Evolutionary conservation across 2,888 invertebrate species (phyloP), one percentile per base, ranked within the genome.

Genomic region (Caenorhabditis plicata): DNA sequence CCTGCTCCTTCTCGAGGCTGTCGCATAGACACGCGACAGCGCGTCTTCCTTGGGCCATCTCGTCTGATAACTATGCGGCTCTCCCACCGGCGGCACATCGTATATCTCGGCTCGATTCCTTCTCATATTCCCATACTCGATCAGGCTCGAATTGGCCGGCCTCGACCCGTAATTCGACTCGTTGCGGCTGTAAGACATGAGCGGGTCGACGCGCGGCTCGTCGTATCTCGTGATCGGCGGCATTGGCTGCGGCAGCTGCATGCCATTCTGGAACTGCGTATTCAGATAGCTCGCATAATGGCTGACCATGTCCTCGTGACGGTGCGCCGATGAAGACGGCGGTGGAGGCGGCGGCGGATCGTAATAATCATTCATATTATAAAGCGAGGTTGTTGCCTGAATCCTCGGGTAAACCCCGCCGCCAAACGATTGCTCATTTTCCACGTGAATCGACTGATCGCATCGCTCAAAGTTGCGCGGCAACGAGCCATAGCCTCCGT

Each of bases 271-370:
- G 63, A 80, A 78, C 50, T 80, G 76, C 9, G 67, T 63, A 43
- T 76, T 77, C 42, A 80, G 65, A 50, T 78, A 81, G 56, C 66
- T 80, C 20, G 81, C 81, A 56, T 81, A 81, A n/a, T 81, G 74
- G 20, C 77, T 75, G 44, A 80, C 45, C 61, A 80, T 64, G 23
- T 63, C 62, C 8, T 36, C 27, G 23, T 42, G 35, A 35, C 53
- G 53, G 9, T 41, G 46, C 41, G 35, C 45, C 9, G 33, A 38
- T 19, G 25, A 38, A 11, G 33, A 32, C 17, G 13, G 32, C n/a
- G 26, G 39, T 23, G 41, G 23, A 3, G 33, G 7, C 2, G 29
- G 20, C 9, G 33, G 49, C 11, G 22, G 22, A 25, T 41, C 41
- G 20, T 25, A 25, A 15, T 29, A 46, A 35, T 50, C 50, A 7